Evolutionary conservation across 2,888 invertebrate genomes (phyloP), one percentile per base, ranked within the genome.

Genomic region (Euproctis similis): DNA sequence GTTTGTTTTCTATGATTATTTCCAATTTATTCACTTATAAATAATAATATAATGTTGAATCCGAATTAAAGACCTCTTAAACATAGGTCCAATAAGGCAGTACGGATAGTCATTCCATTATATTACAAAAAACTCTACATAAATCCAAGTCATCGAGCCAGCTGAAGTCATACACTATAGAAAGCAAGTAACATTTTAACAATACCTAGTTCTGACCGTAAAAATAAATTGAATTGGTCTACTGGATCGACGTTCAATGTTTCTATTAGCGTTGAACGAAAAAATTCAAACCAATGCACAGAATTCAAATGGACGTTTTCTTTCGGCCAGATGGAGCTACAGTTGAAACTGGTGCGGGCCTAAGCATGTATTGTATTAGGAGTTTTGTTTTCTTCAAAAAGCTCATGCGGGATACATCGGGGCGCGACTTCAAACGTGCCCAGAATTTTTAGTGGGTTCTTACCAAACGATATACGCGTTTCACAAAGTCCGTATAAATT

Each of bases 311-410:
- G 31, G 52, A 25, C 28, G 19, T 34, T 36, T n/a, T n/a, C n/a
- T n/a, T n/a, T 46, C 45, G 52, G 40, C 49, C 45, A 51, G 28
- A 34, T 35, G 48, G 24, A 30, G 14, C 28, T 19, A 25, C 14
- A 8, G 26, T 16, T 17, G 27, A 11, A 28, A 47, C 36, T 39
- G 29, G 34, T 21, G 24, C 12, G 12, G 19, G 30, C 25, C 12
- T 34, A 40, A 35, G 35, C 19, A 33, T 41, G 44, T 45, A 47
- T 47, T 42, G 42, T 46, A 39, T 34, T 44, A 48, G 50, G 50
- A 64, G 61, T 66, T 67, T 66, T 64, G 63, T 66, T 65, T 31
- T 64, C 65, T 64, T 64, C 52, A 54, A 66, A 68, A 67, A 58
- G 58, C 53, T 57, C 50, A 53, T 53, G 42, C 43, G 46, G 53